phyloP scores from a whole-genome alignment of 1,140 invertebrate species.

The Cataglyphis hispanica region DNA sequence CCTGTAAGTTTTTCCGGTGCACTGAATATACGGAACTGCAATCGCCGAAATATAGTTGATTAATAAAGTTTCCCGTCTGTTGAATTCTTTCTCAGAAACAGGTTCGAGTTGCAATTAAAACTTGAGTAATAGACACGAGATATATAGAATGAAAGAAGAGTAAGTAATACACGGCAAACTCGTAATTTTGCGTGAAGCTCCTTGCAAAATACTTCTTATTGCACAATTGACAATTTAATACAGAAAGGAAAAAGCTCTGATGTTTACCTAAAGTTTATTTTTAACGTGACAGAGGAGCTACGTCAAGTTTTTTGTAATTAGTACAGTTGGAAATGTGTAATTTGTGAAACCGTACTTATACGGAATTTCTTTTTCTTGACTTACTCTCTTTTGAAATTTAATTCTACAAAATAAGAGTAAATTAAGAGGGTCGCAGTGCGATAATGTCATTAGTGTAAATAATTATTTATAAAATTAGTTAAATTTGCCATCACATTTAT shows the following conservation, averaged over 20 bases:
- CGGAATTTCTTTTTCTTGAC: slow-evolving; percentile 14
- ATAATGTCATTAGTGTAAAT: neutral
- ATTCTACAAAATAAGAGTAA: slow-evolving; percentile 12
- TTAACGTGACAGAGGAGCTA: neutral
- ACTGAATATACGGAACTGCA: neutral
- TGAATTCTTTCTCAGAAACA: neutral
- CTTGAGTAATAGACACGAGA: neutral
- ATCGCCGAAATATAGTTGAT: neutral
- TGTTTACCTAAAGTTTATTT: slow-evolving; percentile 28
- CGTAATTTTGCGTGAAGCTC: neutral
- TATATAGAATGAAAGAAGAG: neutral
- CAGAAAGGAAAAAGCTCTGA: neutral
- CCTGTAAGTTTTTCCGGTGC: neutral
- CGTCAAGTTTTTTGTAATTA: slow-evolving; percentile 42
- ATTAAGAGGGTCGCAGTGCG: neutral
- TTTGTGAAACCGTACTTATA: slow-evolving; percentile 19
- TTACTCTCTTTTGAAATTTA: slow-evolving; percentile 2
- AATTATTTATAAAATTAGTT: neutral
- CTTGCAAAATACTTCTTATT: neutral
- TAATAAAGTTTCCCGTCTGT: slow-evolving; percentile 12
- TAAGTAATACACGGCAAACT: neutral
- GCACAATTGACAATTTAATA: slow-evolving; percentile 14
- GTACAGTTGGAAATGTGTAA: neutral
- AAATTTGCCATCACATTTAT: neutral
- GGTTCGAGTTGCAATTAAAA: slow-evolving; percentile 22